These are phyloP conservation scores for Coenobita brevimanus DNA, from an alignment of 1,140 invertebrate genomes.

Conservation along the genomic window DNA sequence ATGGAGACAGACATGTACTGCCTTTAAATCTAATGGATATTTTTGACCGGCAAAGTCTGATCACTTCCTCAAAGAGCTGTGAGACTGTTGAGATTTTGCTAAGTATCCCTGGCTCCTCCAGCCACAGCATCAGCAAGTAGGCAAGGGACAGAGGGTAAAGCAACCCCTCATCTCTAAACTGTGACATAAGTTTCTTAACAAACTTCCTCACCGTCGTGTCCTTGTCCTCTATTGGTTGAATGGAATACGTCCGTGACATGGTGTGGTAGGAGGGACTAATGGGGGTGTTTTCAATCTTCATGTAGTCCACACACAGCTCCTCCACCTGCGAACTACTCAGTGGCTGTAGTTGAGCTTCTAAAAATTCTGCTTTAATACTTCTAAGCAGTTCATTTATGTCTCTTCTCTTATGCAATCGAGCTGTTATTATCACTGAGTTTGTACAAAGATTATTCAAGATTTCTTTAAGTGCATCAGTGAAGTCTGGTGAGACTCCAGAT, in stretches of 20 bases:
- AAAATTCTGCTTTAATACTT: background rate
- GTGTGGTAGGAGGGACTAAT: too few relatives aligned
- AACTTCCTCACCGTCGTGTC: background rate
- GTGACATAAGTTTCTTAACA: constrained; percentile 9
- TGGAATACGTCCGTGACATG: too few relatives aligned
- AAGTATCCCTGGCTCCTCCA: background rate
- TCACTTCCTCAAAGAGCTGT: constrained; percentile 10
- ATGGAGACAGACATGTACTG: background rate
- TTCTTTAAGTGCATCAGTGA: constrained; percentile 34
- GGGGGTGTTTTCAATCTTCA: background rate
- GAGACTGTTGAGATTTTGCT: constrained; percentile 9
- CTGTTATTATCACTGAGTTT: constrained; percentile 41
- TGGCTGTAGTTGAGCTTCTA: constrained; percentile 23
- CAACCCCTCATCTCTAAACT: constrained; percentile 36
- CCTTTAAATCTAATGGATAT: background rate
- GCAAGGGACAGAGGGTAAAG: constrained; percentile 45
- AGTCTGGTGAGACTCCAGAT: background rate
- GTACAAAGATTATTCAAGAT: constrained; percentile 8
- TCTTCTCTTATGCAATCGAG: background rate
- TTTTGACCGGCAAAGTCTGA: background rate
- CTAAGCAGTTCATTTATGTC: background rate
- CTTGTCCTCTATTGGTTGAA: too few relatives aligned
- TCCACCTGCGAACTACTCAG: background rate
- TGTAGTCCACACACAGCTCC: constrained; percentile 8
- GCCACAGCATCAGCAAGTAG: constrained; percentile 42